Evolutionary conservation across 2,888 invertebrate species (phyloP).

Genomic region (Seira sanloemensis): DNA sequence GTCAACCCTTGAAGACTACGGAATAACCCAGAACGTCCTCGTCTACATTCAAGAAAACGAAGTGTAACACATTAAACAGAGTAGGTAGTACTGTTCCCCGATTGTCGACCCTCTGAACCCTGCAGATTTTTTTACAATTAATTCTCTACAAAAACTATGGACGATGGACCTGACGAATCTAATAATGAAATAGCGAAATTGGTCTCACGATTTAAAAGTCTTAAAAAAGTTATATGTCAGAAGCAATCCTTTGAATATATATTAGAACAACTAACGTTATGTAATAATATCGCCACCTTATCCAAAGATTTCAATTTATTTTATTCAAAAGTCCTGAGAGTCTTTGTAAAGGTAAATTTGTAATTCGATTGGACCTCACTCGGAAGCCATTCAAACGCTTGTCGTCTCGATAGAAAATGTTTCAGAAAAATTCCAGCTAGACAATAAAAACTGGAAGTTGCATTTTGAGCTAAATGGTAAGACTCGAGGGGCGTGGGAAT

Average conservation of each 20-base stretch:
- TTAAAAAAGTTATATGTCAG: constrained; percentile 42
- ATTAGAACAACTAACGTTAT: constrained; percentile 61
- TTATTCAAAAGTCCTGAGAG: constrained; percentile 50
- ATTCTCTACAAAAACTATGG: neutral
- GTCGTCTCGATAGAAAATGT: constrained; percentile 52
- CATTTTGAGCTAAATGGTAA: constrained; percentile 35
- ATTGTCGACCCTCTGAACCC: too few relatives aligned
- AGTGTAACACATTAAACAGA: too few relatives aligned
- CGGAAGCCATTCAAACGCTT: constrained; percentile 30
- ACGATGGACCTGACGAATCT: constrained; percentile 28
- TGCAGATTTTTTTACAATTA: too few relatives aligned
- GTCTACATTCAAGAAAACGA: constrained; percentile 54
- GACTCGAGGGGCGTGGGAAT: constrained; percentile 51
- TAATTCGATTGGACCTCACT: neutral
- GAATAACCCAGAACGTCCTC: constrained; percentile 53
- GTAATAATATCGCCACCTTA: constrained; percentile 59
- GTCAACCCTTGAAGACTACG: constrained; percentile 60
- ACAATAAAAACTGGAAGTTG: constrained; percentile 57
- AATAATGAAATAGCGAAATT: constrained; percentile 51
- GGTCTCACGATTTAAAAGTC: constrained; percentile 58
- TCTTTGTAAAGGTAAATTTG: constrained; percentile 42
- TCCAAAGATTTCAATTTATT: constrained; percentile 27
- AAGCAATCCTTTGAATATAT: constrained; percentile 57
- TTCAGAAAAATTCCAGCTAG: constrained; percentile 51
- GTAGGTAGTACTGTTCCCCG: too few relatives aligned